A percentile compares a stretch with the other conserved stretches of the same genome.
Conservation (phyloP, 2,888 invertebrate genomes). For the Phymatocera aterrima region DNA sequence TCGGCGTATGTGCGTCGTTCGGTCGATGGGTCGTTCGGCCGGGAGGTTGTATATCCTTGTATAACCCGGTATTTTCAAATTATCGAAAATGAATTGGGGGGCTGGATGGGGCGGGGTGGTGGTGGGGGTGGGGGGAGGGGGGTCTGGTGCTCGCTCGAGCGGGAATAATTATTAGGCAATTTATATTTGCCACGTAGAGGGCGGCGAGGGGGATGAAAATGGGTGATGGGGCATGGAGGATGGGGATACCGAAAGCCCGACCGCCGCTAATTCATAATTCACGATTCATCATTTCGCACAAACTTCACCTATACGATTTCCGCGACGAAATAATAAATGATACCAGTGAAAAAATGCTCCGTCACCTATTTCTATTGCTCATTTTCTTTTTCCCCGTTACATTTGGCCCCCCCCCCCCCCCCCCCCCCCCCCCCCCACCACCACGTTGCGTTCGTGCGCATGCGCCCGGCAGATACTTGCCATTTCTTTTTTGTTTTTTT, state of each 20-base stretch:
- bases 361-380: background rate
- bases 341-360: background rate
- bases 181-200: background rate
- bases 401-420: too few relatives aligned
- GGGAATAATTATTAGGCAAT: conserved; percentile 41
- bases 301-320: conserved; percentile 22
- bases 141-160: conserved; percentile 12
- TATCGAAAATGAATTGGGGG: conserved; percentile 42
- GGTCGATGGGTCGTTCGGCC: background rate
- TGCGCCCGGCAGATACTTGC: too few relatives aligned
- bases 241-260: background rate
- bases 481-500: too few relatives aligned
- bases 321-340: conserved; percentile 32
- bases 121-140: too few relatives aligned
- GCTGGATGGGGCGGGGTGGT: too few relatives aligned
- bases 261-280: conserved; percentile 34
- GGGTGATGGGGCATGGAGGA: background rate
- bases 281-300: conserved; percentile 31
- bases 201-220: background rate
- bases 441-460: too few relatives aligned
- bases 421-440: too few relatives aligned
- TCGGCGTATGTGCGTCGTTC: background rate
- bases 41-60: conserved; percentile 13
- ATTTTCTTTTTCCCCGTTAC: background rate
- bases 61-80: conserved; percentile 40